Base-by-base conservation (phyloP, 2,797 vertebrate genomes). In the Lagodon rhomboides region DNA sequence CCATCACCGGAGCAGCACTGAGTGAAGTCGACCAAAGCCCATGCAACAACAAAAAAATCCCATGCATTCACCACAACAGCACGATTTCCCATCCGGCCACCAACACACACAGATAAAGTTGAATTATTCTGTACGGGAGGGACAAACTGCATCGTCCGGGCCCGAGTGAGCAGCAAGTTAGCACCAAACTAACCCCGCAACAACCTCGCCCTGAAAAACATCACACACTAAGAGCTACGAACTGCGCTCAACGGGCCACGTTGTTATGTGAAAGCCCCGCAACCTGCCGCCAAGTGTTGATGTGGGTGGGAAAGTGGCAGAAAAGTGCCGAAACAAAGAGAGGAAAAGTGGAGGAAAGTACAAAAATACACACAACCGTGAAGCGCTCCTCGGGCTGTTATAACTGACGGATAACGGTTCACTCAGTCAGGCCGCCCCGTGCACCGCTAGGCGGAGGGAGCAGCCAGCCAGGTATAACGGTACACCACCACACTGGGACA, bases 331-430 rank as follows among this genome's bases (percentile, higher is more conserved):
- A 79, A 82, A 87, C 68, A 68, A 56, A 51, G 67, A 43, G n/a
- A 5, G 46, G 7, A 18, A 70, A 77, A 89, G 80, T 76, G 65
- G 3, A 8, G 3, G 16, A 69, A 87, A 89, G 3, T 77, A 15
- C 67, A 55, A 72, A 55, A 56, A 69, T 4, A 58, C 17, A 3
- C 25, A 59, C 11, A 27, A 68, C 55, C 22, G 18, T 1, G 25
- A 50, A 58, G 77, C 87, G 84, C 86, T 82, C 69, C 73, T 47
- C 30, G n/a, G 68, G 60, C 77, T 82, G 38, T 79, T 71, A 3
- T 75, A 23, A 49, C 53, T 12, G 68, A 12, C 83, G 88, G 79
- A 91, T 97, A 98, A 97, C 97, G 97, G 97, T 97, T 75, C 96
- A 74, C 67, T 46, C 74, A 5, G 83, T 1, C 77, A 3, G 85